phyloP scores from a whole-genome alignment of 2,113 vertebrate genomes.

The Centrocercus urophasianus region DNA sequence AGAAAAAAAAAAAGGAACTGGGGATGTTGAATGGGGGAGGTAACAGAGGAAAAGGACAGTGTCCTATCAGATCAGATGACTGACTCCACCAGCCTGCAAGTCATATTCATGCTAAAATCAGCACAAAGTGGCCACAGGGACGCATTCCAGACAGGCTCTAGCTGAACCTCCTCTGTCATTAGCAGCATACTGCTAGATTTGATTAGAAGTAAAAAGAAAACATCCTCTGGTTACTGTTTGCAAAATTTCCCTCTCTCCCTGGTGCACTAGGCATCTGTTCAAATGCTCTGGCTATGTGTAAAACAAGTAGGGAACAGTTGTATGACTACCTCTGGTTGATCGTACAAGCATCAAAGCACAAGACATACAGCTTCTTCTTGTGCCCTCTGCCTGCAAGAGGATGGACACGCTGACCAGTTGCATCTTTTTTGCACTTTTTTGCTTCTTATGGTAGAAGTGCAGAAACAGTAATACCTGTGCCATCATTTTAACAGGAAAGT shows the following conservation, averaged over 20 bases:
- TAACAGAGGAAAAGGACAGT: background rate
- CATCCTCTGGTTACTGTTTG: background rate
- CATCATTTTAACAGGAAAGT: background rate
- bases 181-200: background rate
- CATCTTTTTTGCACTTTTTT: background rate
- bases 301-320: background rate
- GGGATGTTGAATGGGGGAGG: background rate
- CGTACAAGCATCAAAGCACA: background rate
- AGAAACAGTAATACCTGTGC: background rate
- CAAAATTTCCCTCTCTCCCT: background rate
- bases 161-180: background rate
- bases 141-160: background rate
- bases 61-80: background rate
- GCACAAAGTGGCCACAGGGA: background rate
- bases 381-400: background rate
- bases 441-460: background rate
- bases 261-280: background rate
- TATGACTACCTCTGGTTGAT: background rate
- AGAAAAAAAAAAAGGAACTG: fast-evolving
- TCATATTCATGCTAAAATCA: background rate
- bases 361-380: background rate
- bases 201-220: background rate
- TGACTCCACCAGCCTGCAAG: background rate
- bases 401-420: fast-evolving
- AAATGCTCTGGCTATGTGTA: background rate